phyloP scores from a whole-genome alignment of 2,797 vertebrate species.

The Mastacembelus armatus region DNA sequence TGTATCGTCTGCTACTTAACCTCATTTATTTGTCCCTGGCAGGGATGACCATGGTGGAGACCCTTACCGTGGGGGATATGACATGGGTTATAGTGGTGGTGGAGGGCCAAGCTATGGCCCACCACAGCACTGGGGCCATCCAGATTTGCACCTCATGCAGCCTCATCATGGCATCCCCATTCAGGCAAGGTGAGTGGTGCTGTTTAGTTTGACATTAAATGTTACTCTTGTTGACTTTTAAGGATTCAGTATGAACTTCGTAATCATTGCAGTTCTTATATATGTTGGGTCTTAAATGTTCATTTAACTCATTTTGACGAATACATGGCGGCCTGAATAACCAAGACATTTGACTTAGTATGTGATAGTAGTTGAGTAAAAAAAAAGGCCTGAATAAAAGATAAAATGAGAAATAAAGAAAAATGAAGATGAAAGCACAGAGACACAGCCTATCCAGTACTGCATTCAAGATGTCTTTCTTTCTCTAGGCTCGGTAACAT shows the following conservation, averaged over 20 bases:
- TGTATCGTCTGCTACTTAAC: not conserved
- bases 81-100: slow-evolving; percentile 90
- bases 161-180: slow-evolving; percentile 93
- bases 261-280: not conserved
- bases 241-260: not conserved
- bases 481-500: slow-evolving; percentile 90
- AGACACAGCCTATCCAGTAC: too few relatives aligned
- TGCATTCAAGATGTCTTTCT: slow-evolving; percentile 4
- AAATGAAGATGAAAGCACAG: not conserved
- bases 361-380: not conserved
- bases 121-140: slow-evolving; percentile 95
- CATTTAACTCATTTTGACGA: too few relatives aligned
- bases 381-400: not conserved
- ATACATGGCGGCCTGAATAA: too few relatives aligned
- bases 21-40: not conserved
- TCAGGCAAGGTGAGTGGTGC: slow-evolving; percentile 89
- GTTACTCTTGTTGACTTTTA: not conserved
- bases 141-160: slow-evolving; percentile 92
- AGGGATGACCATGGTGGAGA: slow-evolving; percentile 95
- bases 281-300: not conserved
- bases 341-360: too few relatives aligned
- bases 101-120: slow-evolving; percentile 92
- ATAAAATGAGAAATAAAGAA: not conserved
- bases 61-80: slow-evolving; percentile 92
- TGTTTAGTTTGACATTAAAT: not conserved